Evolutionary conservation across 1,140 invertebrate species (phyloP), one percentile per base, ranked within the genome.

Genomic region (Chrysopa pallens): DNA sequence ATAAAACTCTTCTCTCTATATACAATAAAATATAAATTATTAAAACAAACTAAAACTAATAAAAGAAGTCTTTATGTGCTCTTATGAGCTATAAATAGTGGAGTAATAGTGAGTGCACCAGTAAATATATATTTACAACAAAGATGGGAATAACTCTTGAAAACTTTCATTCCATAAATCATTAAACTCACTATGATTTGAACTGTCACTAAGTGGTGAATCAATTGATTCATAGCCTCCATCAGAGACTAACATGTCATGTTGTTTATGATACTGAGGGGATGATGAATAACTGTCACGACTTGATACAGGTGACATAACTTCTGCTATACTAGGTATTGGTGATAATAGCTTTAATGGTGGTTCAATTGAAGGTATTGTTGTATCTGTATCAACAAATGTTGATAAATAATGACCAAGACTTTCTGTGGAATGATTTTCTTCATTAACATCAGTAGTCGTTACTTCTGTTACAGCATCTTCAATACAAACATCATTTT

Each of bases 401-500:
- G 17, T 23, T 23, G 17, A 23, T 23, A 23, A 23, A 23, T 23
- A 23, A 23, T 23, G 17, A 23, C 17, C 5, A 3, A 23, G 17
- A 23, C 17, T 23, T 23, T 23, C 14, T 17, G 39, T 15, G 39
- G 40, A 40, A 40, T 31, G 12, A 40, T 15, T 29, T 11, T 43
- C 42, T 39, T 15, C 23, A 38, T 11, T 29, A 38, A 13, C n/a
- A 15, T 39, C 44, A 15, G 41, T 37, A 4, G 45, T 46, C 3
- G 14, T 36, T 9, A 49, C 39, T 41, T 60, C 58, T 39, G 62
- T 54, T 6, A 65, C 56, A 37, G 67, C 67, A 45, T 73, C 71
- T 15, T 63, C 64, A 2, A 71, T 43, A 36, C 50, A 52, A 2
- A 60, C 59, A 42, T 73, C 67, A 17, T 76, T 69, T 48, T 74